Base-by-base conservation (phyloP, 2,797 vertebrate genomes). In the Schizopygopsis pylzovi region DNA sequence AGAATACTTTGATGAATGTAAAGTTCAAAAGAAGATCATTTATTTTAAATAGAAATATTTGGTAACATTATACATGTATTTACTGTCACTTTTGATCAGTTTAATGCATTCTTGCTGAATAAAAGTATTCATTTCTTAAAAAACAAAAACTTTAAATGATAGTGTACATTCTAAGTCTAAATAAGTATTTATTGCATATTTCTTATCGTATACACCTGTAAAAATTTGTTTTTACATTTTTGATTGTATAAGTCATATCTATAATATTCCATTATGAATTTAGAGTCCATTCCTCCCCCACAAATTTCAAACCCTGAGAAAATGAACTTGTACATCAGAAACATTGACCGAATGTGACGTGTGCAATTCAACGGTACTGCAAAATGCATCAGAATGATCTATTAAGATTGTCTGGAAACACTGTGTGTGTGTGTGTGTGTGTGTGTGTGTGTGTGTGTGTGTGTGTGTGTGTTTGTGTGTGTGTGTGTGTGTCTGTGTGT, bases 371-470 rank as follows among this genome's bases (percentile, higher is more conserved):
- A 12, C 25, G 45, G 28, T 76, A 45, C 20, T n/a, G 28, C 56
- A 83, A n/a, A 75, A 65, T 63, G 8, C 54, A 37, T 47, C 41
- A 61, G 12, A 83, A 63, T 11, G 12, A n/a, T 47, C 22, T 61
- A 79, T 61, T 59, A 43, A 43, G 76, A 3, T 65, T 80, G 47
- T 80, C 78, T 65, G 59, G 41, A 25, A 79, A 79, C 56, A 43
- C n/a, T 47, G 28, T 76, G 28, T 43, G 8, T 43, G 41, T 39
- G 47, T 76, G 25, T n/a, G 20, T 20, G 77, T 1, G 41, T 47
- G 59, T 43, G 49, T 76, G 28, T 68, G 3, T 41, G 16, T 76
- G 45, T 3, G 47, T 76, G 28, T 43, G 8, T 43, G 41, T 39
- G 47, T 76, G 16, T n/a, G 20, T 20, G 77, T 1, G 41, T 47